A percentile compares a stretch with the other conserved stretches of the same genome.
Conservation (phyloP, 2,797 vertebrate species). For the Staurois parvus region DNA sequence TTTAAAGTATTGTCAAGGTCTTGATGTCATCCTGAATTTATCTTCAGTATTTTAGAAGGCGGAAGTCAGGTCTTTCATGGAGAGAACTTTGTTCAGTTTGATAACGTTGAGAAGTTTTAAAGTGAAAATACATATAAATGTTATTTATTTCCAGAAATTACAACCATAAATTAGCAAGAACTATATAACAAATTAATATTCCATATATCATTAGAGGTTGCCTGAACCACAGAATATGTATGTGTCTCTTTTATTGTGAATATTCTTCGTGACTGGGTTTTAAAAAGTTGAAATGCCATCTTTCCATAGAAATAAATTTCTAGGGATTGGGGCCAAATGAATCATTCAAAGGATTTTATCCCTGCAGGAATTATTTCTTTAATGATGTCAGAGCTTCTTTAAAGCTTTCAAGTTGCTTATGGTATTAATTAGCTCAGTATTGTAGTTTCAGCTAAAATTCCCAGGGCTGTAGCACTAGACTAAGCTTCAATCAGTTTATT, state of each 20-base stretch:
- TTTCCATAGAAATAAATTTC: neutral
- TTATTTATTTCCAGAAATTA: neutral
- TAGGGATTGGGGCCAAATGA: slow-evolving; percentile 3
- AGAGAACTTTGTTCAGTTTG: too few species aligned
- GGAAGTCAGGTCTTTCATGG: too few species aligned
- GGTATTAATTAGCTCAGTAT: slow-evolving; percentile 46
- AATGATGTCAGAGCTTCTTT: slow-evolving; percentile 10
- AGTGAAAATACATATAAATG: too few species aligned
- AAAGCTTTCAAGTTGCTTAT: slow-evolving; percentile 24
- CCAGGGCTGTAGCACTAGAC: neutral
- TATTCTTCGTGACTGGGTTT: neutral
- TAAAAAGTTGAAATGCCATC: neutral
- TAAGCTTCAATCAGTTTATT: slow-evolving; percentile 7
- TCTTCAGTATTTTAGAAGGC: too few species aligned
- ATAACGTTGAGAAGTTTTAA: too few species aligned
- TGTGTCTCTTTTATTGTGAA: neutral
- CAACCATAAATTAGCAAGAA: neutral
- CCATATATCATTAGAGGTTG: too few species aligned
- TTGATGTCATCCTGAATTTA: too few species aligned
- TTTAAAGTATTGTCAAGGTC: too few species aligned
- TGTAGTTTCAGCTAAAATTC: slow-evolving; percentile 36
- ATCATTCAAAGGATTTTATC: slow-evolving; percentile 18
- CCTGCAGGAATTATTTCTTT: slow-evolving; percentile 26
- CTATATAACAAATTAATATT: too few species aligned
- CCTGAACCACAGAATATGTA: neutral